Evolutionary conservation across 2,113 vertebrate species (phyloP).

Genomic region (Psittacus erithacus): DNA sequence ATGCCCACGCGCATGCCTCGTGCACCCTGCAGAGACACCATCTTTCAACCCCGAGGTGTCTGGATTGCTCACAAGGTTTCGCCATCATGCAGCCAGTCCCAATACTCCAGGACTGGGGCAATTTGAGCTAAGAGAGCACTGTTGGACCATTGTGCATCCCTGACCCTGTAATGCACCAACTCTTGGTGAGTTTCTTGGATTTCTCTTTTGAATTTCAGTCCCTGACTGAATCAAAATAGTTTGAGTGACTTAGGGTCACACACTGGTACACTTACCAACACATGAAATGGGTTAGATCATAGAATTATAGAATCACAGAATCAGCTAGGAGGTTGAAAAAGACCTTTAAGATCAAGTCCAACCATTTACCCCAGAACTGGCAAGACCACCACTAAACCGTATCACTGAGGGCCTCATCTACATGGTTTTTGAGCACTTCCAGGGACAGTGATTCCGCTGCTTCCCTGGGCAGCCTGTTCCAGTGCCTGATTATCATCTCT

Average conservation of each 20-base stretch:
- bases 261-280: not conserved
- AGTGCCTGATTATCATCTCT: not conserved
- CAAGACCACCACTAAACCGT: not conserved
- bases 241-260: not conserved
- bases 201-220: not conserved
- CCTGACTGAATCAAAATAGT: not conserved
- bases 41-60: too few species aligned
- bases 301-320: not conserved
- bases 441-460: not conserved
- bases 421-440: not conserved
- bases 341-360: not conserved
- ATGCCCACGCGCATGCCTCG: too few species aligned
- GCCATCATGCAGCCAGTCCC: too few species aligned
- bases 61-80: too few species aligned
- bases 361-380: not conserved
- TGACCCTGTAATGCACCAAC: not conserved
- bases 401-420: not conserved
- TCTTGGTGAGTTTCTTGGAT: not conserved
- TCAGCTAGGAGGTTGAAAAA: not conserved
- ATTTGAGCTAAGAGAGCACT: not conserved
- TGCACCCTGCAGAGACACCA: too few species aligned
- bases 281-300: not conserved
- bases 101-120: not conserved
- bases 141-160: not conserved
- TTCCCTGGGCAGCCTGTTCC: not conserved